Evolutionary conservation across 2,113 vertebrate genomes (phyloP).

Genomic region (Cyanoliseus patagonus): DNA sequence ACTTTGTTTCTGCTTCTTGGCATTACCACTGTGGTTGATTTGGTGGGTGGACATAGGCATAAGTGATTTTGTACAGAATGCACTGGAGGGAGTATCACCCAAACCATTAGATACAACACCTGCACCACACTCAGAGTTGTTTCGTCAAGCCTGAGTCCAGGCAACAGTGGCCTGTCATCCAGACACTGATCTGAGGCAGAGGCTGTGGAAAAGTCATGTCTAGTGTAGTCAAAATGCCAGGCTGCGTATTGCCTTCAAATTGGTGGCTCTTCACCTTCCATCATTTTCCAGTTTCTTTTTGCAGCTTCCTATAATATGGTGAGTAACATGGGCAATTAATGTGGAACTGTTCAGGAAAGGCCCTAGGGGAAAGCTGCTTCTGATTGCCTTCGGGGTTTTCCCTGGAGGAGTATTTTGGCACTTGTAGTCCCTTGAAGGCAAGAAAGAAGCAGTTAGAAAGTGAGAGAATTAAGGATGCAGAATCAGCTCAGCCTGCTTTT

Average conservation of each 20-base stretch:
- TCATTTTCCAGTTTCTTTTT: background rate
- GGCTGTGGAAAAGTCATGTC: background rate
- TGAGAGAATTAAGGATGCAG: background rate
- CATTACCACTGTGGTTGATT: background rate
- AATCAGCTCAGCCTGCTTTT: background rate
- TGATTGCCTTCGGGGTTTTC: background rate
- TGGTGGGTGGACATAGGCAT: background rate
- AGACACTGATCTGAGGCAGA: background rate
- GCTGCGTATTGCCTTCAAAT: background rate
- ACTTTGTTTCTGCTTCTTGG: background rate
- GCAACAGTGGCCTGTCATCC: background rate
- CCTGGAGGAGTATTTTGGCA: background rate
- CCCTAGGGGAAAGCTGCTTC: rapidly evolving
- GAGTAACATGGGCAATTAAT: background rate
- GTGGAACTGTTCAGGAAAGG: background rate
- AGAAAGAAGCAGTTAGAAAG: background rate
- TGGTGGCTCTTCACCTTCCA: background rate
- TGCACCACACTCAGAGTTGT: background rate
- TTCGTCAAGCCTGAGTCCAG: background rate
- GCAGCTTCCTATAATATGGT: background rate
- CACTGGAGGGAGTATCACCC: background rate
- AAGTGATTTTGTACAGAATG: background rate
- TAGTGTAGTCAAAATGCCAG: background rate
- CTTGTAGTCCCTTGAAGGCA: background rate
- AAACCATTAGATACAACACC: background rate